phyloP scores from a whole-genome alignment of 2,113 vertebrate species.

The Cercopithecus mona region DNA sequence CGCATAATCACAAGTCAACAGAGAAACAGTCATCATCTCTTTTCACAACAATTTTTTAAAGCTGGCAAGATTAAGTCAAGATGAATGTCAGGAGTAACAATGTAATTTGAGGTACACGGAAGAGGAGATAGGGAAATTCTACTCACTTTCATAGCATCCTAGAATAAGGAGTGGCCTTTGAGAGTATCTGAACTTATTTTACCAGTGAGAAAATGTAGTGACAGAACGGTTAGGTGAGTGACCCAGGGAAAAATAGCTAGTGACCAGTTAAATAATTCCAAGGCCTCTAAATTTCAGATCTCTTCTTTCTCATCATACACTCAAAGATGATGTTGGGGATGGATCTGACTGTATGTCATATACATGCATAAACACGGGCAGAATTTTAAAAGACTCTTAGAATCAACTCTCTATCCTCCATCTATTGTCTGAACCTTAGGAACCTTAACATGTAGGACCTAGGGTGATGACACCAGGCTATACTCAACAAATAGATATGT shows the following conservation, averaged over 20 bases:
- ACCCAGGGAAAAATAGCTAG: background rate
- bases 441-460: background rate
- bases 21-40: background rate
- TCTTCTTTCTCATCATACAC: background rate
- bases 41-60: background rate
- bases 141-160: background rate
- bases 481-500: background rate
- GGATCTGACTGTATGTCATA: background rate
- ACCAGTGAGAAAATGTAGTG: background rate
- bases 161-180: background rate
- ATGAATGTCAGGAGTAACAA: background rate
- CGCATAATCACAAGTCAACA: background rate
- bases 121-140: background rate
- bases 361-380: background rate
- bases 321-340: background rate
- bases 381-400: background rate
- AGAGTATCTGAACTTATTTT: background rate
- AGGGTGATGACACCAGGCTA: background rate
- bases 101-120: background rate
- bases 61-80: slow-evolving; percentile 1
- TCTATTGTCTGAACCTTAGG: background rate
- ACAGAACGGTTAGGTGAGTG: background rate
- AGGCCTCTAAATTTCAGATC: background rate
- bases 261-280: background rate
- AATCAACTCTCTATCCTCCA: background rate